A percentile compares a stretch with the other conserved stretches of the same genome.
Evolutionary conservation across 1,140 invertebrate species (phyloP).

Genomic region (Diorhabda elongata): DNA sequence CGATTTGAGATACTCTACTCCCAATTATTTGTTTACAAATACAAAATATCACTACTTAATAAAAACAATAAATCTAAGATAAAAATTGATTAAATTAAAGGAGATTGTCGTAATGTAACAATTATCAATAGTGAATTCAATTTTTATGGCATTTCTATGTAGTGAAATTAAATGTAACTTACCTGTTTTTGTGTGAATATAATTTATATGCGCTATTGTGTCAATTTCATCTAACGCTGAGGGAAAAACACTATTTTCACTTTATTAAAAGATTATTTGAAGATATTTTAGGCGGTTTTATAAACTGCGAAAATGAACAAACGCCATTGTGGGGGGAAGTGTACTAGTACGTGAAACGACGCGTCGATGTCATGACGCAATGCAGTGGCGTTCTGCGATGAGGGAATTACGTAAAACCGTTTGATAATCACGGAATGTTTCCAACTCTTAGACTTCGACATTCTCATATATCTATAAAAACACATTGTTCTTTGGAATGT

Average conservation of each 20-base stretch:
- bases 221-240: conserved; percentile 6
- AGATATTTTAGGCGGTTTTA: conserved; percentile 14
- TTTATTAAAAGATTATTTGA: background rate
- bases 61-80: too few relatives aligned
- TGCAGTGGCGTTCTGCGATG: conserved; percentile 10
- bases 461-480: too few relatives aligned
- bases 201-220: conserved; percentile 12
- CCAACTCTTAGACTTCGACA: too few relatives aligned
- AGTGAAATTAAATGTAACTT: conserved; percentile 5
- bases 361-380: conserved; percentile 13
- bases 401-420: too few relatives aligned
- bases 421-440: too few relatives aligned
- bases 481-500: too few relatives aligned
- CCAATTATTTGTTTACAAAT: conserved; percentile 4
- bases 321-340: conserved; percentile 14
- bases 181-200: conserved; percentile 19
- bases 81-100: too few relatives aligned
- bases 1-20: conserved; percentile 11
- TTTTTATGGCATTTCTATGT: background rate
- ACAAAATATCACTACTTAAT: background rate
- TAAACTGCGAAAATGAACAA: background rate
- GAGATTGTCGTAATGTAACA: background rate
- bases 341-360: background rate
- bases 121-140: background rate
- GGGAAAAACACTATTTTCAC: background rate